phyloP scores from a whole-genome alignment of 2,797 vertebrate genomes.

The Tragopan temminckii region DNA sequence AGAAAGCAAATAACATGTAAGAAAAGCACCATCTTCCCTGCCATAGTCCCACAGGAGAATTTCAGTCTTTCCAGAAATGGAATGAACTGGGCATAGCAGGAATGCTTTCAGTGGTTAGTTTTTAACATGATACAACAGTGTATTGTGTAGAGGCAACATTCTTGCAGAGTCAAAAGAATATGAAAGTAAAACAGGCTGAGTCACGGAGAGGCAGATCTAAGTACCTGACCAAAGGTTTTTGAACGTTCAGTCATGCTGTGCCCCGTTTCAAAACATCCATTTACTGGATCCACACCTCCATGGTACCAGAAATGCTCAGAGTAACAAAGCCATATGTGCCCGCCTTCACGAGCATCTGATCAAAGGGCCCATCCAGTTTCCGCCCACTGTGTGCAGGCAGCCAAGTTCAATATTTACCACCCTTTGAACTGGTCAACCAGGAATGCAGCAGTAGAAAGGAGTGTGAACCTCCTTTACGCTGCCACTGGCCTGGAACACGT shows the following conservation, averaged over 20 bases:
- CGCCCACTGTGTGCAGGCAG: constrained; percentile 38
- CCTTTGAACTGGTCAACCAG: constrained; percentile 43
- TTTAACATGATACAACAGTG: constrained; percentile 7
- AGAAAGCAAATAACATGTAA: constrained; percentile 3
- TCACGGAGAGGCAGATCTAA: not conserved
- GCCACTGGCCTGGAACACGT: not conserved
- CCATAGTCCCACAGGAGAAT: not conserved
- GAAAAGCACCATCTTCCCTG: constrained; percentile 21
- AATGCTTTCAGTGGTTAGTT: constrained; percentile 32
- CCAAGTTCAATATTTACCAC: constrained; percentile 70
- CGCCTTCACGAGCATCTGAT: not conserved
- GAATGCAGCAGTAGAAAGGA: not conserved
- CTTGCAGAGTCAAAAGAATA: not conserved
- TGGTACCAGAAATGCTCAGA: not conserved
- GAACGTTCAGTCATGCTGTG: not conserved
- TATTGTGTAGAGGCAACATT: constrained; percentile 3
- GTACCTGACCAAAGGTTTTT: not conserved
- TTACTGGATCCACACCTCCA: not conserved
- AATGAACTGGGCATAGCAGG: constrained; percentile 13
- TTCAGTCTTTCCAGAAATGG: constrained; percentile 33
- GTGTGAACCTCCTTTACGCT: not conserved
- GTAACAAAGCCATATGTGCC: not conserved
- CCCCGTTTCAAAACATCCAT: not conserved
- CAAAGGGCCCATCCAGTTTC: constrained; percentile 60
- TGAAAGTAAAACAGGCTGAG: not conserved